These are phyloP conservation scores for Tympanuchus pallidicinctus DNA, from an alignment of 2,113 vertebrate species.

Conservation along the genomic window DNA sequence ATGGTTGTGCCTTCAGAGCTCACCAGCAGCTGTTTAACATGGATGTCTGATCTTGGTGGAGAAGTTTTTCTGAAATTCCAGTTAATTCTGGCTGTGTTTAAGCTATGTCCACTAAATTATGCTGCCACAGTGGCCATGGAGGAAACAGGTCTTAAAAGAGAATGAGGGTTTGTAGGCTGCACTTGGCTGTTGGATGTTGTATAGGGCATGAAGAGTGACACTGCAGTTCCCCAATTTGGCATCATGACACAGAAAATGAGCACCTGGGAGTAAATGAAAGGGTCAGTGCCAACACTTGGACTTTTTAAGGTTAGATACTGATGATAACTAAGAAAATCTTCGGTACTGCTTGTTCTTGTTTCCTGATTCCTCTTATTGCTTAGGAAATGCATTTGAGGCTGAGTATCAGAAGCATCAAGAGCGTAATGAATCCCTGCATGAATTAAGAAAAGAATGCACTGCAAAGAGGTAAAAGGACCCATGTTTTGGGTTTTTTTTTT, in stretches of 20 bases:
- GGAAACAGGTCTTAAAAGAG: not conserved
- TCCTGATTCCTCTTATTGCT: not conserved
- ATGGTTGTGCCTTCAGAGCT: not conserved
- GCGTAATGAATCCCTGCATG: slow-evolving; percentile 87
- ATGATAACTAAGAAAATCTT: not conserved
- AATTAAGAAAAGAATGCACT: slow-evolving; percentile 91
- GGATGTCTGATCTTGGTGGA: not conserved
- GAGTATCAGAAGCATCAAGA: slow-evolving; percentile 86
- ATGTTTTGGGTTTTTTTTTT: not conserved
- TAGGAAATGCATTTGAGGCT: slow-evolving; percentile 87
- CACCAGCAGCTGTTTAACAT: not conserved
- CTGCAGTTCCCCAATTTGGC: not conserved
- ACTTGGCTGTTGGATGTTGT: not conserved
- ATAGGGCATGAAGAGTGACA: not conserved
- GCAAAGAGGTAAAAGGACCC: slow-evolving; percentile 90
- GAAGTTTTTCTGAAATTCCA: not conserved
- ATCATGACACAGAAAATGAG: not conserved
- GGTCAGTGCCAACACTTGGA: not conserved
- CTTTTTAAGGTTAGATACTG: too few relatives aligned
- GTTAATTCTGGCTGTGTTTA: not conserved
- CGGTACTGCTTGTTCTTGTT: not conserved
- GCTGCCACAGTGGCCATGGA: not conserved
- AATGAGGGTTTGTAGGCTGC: not conserved
- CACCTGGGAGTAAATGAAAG: not conserved
- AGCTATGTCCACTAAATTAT: not conserved